phyloP scores from a whole-genome alignment of 2,888 invertebrate species.

The Amiota minor region DNA sequence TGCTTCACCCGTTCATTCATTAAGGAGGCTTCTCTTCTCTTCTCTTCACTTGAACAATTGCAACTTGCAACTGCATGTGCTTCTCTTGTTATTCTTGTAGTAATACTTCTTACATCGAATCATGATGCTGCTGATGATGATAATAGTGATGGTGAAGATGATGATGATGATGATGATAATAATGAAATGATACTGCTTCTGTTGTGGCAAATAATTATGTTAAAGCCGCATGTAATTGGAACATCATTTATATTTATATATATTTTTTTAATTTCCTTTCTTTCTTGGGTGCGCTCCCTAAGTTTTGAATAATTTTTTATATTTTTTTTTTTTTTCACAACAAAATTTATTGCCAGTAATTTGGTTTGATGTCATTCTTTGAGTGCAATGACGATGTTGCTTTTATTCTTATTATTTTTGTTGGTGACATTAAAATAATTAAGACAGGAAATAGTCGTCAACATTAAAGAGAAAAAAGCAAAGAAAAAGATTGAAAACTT shows the following conservation, averaged over 20 bases:
- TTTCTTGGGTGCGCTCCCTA: too few species aligned
- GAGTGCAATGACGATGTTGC: conserved; percentile 21
- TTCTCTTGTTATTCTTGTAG: conserved; percentile 32
- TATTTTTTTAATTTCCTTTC: too few species aligned
- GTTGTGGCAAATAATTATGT: conserved; percentile 67
- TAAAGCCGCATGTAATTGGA: conserved; percentile 60
- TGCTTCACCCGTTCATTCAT: too few species aligned
- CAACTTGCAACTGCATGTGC: not conserved
- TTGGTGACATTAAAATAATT: conserved; percentile 61
- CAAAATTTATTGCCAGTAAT: conserved; percentile 67
- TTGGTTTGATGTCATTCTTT: conserved; percentile 66
- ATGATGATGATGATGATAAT: conserved; percentile 35
- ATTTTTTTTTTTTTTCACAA: conserved; percentile 40
- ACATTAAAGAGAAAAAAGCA: conserved; percentile 2
- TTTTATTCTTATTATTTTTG: not conserved
- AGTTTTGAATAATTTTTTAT: too few species aligned
- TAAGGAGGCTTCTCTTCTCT: too few species aligned
- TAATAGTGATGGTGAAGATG: too few species aligned
- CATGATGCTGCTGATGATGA: not conserved
- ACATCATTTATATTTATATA: conserved; percentile 40
- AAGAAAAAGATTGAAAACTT: not conserved
- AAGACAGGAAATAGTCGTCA: conserved; percentile 60
- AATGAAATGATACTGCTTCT: conserved; percentile 27
- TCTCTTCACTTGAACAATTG: not conserved
- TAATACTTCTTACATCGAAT: not conserved